These are phyloP conservation scores for Sardina pilchardus DNA, from an alignment of 2,113 vertebrate genomes.

Conservation along the genomic window DNA sequence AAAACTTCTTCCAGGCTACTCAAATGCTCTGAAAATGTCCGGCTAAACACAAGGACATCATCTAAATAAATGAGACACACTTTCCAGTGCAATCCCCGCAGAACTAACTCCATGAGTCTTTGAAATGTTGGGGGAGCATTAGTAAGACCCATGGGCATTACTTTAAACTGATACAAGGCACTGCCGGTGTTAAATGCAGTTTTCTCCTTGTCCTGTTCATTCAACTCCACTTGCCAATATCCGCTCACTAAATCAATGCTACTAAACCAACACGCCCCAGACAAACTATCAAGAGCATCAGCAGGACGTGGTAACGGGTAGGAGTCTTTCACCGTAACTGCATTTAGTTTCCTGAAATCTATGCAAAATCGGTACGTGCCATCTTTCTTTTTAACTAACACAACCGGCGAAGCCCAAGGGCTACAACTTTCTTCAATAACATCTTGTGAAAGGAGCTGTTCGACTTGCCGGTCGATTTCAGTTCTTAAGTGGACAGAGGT, in stretches of 20 bases:
- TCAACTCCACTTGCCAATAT: conserved; percentile 10
- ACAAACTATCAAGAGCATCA: conserved; percentile 40
- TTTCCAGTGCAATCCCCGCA: conserved; percentile 31
- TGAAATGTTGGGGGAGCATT: conserved; percentile 40
- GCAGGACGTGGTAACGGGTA: conserved; percentile 30
- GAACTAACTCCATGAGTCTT: conserved; percentile 43
- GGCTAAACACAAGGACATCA: conserved; percentile 26
- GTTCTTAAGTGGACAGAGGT: conserved; percentile 36
- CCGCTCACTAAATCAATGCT: conserved; percentile 39
- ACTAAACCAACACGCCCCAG: conserved; percentile 37
- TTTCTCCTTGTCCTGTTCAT: conserved; percentile 32
- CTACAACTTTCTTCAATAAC: conserved; percentile 43
- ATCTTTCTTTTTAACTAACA: conserved; percentile 36
- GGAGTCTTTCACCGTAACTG: conserved; percentile 38
- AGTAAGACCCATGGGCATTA: conserved; percentile 38
- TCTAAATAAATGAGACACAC: conserved; percentile 22
- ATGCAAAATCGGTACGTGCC: conserved; percentile 41
- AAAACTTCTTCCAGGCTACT: conserved; percentile 24
- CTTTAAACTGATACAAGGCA: conserved; percentile 39
- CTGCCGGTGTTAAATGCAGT: conserved; percentile 37
- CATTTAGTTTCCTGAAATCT: conserved; percentile 42
- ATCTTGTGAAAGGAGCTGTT: conserved; percentile 35
- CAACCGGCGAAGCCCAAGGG: conserved; percentile 37
- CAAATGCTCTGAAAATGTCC: conserved; percentile 6
- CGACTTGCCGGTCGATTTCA: conserved; percentile 39